Evolutionary conservation across 2,888 invertebrate genomes (phyloP).

Genomic region (Strigamia maritima): DNA sequence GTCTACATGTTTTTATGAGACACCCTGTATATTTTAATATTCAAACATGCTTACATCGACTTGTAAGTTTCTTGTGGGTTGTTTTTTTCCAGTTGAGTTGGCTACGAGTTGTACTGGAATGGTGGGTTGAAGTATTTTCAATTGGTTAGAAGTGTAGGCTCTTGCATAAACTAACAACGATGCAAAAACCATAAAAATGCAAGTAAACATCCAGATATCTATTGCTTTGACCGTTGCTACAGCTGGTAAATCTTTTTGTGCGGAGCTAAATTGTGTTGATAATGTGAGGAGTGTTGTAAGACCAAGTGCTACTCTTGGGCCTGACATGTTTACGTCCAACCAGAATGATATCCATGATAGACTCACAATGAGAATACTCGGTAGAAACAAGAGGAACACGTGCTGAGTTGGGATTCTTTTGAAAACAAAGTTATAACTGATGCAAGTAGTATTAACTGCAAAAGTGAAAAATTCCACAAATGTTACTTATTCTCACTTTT

Average conservation of each 20-base stretch:
- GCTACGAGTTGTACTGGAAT: too few species aligned
- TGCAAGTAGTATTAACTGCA: neutral
- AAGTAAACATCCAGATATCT: neutral
- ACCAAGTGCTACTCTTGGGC: neutral
- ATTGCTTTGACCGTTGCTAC: neutral
- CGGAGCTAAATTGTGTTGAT: neutral
- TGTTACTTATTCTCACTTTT: too few species aligned
- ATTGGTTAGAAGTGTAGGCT: neutral
- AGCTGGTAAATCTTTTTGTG: neutral
- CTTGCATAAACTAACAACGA: neutral
- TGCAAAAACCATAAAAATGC: neutral
- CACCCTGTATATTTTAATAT: too few species aligned
- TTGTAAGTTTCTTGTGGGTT: too few species aligned
- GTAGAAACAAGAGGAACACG: neutral
- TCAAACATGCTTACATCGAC: too few species aligned
- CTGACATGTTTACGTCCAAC: neutral
- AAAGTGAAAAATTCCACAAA: too few species aligned
- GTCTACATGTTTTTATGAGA: too few species aligned
- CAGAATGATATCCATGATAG: slow-evolving; percentile 14
- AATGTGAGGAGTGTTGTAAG: neutral
- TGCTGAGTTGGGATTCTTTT: neutral
- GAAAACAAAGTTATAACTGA: neutral
- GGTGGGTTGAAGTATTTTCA: too few species aligned
- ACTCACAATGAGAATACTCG: neutral
- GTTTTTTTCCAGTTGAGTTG: too few species aligned